Base-by-base conservation (phyloP, 2,797 vertebrate species). In the Danio aesculapii region DNA sequence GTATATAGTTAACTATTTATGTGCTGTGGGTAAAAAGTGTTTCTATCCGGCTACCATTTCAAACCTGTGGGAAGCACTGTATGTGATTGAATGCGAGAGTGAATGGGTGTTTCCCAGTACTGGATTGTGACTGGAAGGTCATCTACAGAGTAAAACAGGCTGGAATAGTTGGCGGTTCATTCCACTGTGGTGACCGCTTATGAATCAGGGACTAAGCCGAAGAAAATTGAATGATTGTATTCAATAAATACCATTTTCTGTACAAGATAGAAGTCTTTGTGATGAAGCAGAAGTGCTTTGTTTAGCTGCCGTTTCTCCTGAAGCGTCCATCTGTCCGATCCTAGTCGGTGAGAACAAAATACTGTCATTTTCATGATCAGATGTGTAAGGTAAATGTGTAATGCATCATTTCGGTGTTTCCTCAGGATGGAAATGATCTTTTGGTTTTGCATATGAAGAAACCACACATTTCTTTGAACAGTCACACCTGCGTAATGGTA, bases 181-280 rank as follows among this genome's bases (percentile, higher is more conserved):
- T 30, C 30, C 3, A 3, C 30, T 30, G 30, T 30, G 30, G 30
- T 30, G 30, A 30, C 30, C 30, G 1, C 30, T 30, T 1, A 30
- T 30, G 30, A 30, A 30, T 30, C 30, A 30, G 3, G 30, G 30
- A 30, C 30, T 3, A 30, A 30, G 30, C 30, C 30, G 30, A 1
- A 30, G 30, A 30, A 30, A 30, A 30, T 1, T 30, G 30, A 1
- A 30, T 30, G 30, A 10, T 17, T 8, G 16, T 19, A 57, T 19
- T 53, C 16, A 43, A 62, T 21, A 47, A 57, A 49, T 94, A 98
- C 96, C 95, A 97, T 96, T 87, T 93, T 97, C 89, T 98, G 97
- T 87, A 98, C 90, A 84, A 94, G 93, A 90, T 93, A 91, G 90
- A 98, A 98, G 91, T 98, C 96, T 92, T 98, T 98, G 77, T 92